Evolutionary conservation across 2,888 invertebrate genomes (phyloP), one percentile per base, ranked within the genome.

Genomic region (Melanchra persicariae): DNA sequence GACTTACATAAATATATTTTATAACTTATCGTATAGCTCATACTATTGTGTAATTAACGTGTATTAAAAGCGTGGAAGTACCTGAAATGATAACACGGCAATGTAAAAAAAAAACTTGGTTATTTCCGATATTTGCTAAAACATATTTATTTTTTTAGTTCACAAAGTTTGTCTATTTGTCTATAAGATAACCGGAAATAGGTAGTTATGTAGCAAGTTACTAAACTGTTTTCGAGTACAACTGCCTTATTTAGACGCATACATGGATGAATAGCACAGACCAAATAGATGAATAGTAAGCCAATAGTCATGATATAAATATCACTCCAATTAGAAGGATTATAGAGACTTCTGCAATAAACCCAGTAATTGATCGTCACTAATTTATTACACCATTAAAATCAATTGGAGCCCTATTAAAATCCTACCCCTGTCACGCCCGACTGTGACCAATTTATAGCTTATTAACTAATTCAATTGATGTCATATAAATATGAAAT

Each of bases 331-430:
- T 74, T 65, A 66, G 54, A 70, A 51, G 61, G 70, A 55, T 75
- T 62, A 54, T 26, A 54, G 30, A 70, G 9, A 66, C n/a, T 17
- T 45, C 6, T 37, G 52, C 58, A 54, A 68, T 79, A 74, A 79
- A 61, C 61, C 43, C 26, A 6, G 61, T 61, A 59, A 80, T 67
- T 68, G 75, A 77, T 55, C 43, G 37, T 40, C 45, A 52, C 26
- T 60, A 37, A 76, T 81, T 76, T 70, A 81, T 64, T 68, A n/a
- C 19, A 47, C 61, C 24, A 65, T 81, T 81, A 72, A 65, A 81
- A 72, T 77, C 72, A 68, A 81, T 72, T 62, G 78, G 45, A 71
- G 51, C 54, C 64, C 61, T 58, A 79, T 62, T 77, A 67, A 67
- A 64, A 52, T 52, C 10, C 47, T 45, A 30, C 52, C 77, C 77